A percentile compares a stretch with the other conserved stretches of the same genome.
Evolutionary conservation across 2,888 invertebrate species (phyloP).

Genomic region (Fissipunctia ypsillon): DNA sequence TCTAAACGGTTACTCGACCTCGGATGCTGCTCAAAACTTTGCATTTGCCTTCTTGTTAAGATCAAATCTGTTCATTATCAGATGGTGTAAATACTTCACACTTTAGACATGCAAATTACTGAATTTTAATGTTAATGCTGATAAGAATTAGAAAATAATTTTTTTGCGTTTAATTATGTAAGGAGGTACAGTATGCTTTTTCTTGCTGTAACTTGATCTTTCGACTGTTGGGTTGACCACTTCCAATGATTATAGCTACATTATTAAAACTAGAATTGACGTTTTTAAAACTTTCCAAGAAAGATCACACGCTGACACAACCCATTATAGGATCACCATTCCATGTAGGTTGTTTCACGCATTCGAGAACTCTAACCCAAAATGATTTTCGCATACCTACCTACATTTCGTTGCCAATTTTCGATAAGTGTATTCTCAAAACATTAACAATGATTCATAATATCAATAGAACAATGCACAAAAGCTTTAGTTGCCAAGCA

Average conservation of each 20-base stretch:
- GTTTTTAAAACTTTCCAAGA: no score
- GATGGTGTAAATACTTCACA: constrained; percentile 21
- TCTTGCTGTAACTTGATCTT: neutral
- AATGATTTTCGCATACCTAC: neutral
- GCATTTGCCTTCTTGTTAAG: constrained; percentile 8
- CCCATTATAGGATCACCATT: neutral
- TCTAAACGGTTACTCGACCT: constrained; percentile 22
- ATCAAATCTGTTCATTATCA: constrained; percentile 25
- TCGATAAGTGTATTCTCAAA: neutral
- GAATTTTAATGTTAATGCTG: constrained; percentile 2
- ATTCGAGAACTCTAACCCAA: neutral
- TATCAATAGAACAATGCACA: constrained; percentile 14
- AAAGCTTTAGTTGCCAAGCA: constrained; percentile 20
- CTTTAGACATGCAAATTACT: constrained; percentile 9
- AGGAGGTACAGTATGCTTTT: no score
- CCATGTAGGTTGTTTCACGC: neutral
- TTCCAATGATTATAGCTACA: neutral
- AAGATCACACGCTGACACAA: no score
- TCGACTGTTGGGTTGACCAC: neutral
- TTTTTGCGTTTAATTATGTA: neutral
- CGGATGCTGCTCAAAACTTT: constrained; percentile 11
- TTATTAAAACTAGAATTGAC: neutral
- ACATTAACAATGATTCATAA: constrained; percentile 15
- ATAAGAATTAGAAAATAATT: neutral
- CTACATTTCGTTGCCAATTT: constrained; percentile 6